Base-by-base conservation (phyloP, 2,113 vertebrate genomes). In the Lophura nycthemera region DNA sequence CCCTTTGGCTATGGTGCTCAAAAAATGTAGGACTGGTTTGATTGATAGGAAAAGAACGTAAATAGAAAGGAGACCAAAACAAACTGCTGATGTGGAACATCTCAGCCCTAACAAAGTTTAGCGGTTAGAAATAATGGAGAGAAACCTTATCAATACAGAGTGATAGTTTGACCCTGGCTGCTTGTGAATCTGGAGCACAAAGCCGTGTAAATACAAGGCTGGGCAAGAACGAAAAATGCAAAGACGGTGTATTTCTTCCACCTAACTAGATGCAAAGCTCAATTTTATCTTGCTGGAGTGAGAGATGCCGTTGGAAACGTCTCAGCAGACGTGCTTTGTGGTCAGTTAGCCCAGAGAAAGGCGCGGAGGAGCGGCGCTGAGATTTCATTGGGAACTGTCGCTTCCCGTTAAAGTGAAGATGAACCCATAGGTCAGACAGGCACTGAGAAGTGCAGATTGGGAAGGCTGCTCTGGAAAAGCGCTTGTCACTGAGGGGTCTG, bases 311-410 rank as follows among this genome's bases (percentile, higher is more conserved):
- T 12, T 57, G 73, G 72, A 56, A 54, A 88, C 14, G n/a, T 70
- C 78, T 83, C 45, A 38, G 69, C 79, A 81, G 72, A 86, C 16
- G 16, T 16, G 27, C 27, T 80, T 22, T 38, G 61, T 78, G 83
- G 36, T 65, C 69, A 75, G 45, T 75, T 75, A 91, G 57, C 83
- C 47, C 52, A 86, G 83, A 83, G 86, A 75, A 66, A 80, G 32
- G 61, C 74, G 4, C n/a, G 13, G 73, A 34, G 42, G 18, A 92
- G 74, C 1, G 3, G 67, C 1, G 6, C 86, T 20, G 79, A 43
- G 92, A 32, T 81, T 80, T 60, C 80, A n/a, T 3, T 9, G 47
- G 83, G 76, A 94, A 4, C 79, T 88, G 90, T 81, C 25, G 1
- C 56, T 81, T 95, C 90, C 80, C 0, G 0, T 83, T 71, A 77